These are phyloP conservation scores for Gymnothorax javanicus DNA, from an alignment of 2,797 vertebrate genomes.

Conservation along the genomic window DNA sequence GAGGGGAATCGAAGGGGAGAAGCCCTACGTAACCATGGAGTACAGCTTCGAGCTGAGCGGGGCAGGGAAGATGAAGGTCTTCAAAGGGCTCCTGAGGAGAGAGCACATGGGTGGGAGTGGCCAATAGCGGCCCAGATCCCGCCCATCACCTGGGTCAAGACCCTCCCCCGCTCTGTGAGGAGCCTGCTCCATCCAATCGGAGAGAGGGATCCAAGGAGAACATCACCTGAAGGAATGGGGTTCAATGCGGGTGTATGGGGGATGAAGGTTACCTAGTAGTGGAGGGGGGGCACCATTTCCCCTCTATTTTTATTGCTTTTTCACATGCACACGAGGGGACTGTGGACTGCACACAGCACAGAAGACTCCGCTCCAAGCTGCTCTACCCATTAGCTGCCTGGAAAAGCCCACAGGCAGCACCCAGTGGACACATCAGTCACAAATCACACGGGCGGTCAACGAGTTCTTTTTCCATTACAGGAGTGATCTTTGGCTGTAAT, in stretches of 20 bases:
- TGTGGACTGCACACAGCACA: background rate
- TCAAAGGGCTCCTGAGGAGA: slow-evolving; percentile 65
- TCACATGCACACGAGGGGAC: background rate
- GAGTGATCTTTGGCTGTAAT: no score
- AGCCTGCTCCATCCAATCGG: background rate
- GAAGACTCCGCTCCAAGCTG: background rate
- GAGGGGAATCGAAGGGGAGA: slow-evolving; percentile 76
- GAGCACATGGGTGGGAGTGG: slow-evolving; percentile 18
- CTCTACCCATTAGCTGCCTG: background rate
- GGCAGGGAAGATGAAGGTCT: slow-evolving; percentile 82
- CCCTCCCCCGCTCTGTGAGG: background rate
- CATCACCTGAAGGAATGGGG: background rate
- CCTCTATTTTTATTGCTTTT: background rate
- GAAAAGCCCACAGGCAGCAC: no score
- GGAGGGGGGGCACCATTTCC: background rate
- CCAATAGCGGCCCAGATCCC: background rate
- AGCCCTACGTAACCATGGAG: slow-evolving; percentile 85
- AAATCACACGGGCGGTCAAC: background rate
- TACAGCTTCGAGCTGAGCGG: slow-evolving; percentile 86
- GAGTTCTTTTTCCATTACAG: background rate
- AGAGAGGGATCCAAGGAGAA: background rate
- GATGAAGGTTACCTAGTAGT: background rate
- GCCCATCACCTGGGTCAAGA: background rate
- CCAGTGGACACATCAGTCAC: background rate
- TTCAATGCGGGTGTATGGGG: background rate